phyloP scores from a whole-genome alignment of 2,113 vertebrate genomes.

The Talpa occidentalis region DNA sequence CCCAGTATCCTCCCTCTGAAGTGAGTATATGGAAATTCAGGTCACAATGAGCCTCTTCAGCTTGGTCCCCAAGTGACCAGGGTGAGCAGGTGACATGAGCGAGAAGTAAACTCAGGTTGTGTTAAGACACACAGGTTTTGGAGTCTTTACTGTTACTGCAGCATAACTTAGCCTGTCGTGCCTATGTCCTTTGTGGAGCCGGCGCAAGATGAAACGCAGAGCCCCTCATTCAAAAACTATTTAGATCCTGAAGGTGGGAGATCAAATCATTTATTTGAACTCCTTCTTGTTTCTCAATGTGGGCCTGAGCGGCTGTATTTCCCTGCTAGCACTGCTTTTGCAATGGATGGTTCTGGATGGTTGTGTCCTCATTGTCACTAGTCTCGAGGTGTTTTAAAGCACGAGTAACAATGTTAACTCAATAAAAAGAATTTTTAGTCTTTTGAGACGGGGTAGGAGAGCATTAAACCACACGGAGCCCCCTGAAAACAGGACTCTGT shows the following conservation, averaged over 20 bases:
- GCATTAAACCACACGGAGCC: rapidly evolving
- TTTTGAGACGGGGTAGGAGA: background rate
- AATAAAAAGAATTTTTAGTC: background rate
- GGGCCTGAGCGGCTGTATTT: too few relatives aligned
- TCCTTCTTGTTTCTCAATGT: too few relatives aligned
- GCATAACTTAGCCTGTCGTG: background rate
- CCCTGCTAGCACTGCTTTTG: too few relatives aligned
- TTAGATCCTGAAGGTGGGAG: background rate
- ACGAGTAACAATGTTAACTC: too few relatives aligned
- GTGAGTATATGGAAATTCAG: background rate
- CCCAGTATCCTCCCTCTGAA: background rate
- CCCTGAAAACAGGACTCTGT: too few relatives aligned
- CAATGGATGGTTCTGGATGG: too few relatives aligned
- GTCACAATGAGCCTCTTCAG: too few relatives aligned
- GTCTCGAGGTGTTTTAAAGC: too few relatives aligned
- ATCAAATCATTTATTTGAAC: too few relatives aligned
- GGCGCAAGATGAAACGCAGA: background rate
- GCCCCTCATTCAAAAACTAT: background rate
- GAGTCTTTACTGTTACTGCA: background rate
- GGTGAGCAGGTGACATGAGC: rapidly evolving
- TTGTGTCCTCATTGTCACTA: too few relatives aligned
- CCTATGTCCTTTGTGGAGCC: background rate
- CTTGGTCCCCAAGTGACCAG: background rate
- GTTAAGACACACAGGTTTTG: background rate
- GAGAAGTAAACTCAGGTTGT: background rate